Evolutionary conservation across 2,797 vertebrate genomes (phyloP).

Genomic region (Atherinosoma microstoma): DNA sequence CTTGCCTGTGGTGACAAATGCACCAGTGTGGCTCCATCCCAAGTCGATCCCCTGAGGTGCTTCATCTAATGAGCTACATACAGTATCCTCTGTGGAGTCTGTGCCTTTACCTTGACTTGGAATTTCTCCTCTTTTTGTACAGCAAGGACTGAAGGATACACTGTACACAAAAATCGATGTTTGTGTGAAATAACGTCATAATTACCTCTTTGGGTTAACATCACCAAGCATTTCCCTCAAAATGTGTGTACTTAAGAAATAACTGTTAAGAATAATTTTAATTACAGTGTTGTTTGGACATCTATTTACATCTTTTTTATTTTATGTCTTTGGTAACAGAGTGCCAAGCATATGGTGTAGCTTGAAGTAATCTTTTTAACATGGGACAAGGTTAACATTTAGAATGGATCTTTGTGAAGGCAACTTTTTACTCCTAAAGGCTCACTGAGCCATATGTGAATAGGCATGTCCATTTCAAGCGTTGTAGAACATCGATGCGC

Average conservation of each 20-base stretch:
- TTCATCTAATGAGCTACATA: constrained; percentile 72
- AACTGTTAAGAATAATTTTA: not conserved
- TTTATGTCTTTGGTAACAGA: no score
- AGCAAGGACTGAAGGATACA: constrained; percentile 38
- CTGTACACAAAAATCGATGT: constrained; percentile 42
- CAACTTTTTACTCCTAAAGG: no score
- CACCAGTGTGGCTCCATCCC: constrained; percentile 60
- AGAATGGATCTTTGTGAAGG: no score
- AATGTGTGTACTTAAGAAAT: constrained; percentile 30
- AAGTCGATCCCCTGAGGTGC: constrained; percentile 58
- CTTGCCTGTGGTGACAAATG: constrained; percentile 62
- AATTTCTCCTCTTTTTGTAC: constrained; percentile 21
- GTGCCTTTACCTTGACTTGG: constrained; percentile 66
- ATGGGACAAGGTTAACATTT: no score
- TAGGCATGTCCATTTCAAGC: no score
- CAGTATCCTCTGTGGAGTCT: constrained; percentile 59
- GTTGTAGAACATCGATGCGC: no score
- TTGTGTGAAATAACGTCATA: constrained; percentile 39
- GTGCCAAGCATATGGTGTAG: no score
- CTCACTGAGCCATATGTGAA: no score
- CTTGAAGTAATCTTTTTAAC: no score
- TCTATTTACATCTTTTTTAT: not conserved
- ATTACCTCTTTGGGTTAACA: constrained; percentile 48
- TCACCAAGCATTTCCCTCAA: constrained; percentile 38
- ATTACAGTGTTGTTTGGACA: constrained; percentile 22